Conservation (phyloP, 2,888 invertebrate genomes). For the Agrilus cyanescens region DNA sequence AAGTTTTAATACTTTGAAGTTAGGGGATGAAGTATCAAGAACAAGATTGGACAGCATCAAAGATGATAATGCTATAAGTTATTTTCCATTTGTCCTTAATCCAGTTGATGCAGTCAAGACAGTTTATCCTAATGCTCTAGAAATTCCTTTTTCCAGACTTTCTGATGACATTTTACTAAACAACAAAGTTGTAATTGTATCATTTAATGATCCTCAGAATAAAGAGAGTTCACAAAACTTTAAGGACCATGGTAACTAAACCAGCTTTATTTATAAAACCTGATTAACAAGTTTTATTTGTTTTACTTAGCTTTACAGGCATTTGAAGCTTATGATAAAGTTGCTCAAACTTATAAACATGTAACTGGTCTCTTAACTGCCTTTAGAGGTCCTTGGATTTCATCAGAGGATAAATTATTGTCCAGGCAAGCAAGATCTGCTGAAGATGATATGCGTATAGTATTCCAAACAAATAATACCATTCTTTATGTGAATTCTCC, state of each 20-base stretch:
- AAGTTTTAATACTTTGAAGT: slow-evolving; percentile 36
- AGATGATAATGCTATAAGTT: slow-evolving; percentile 33
- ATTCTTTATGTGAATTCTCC: slow-evolving; percentile 6
- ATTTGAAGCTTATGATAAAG: neutral
- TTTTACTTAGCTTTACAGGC: no score
- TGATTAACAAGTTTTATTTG: no score
- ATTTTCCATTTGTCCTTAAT: slow-evolving; percentile 50
- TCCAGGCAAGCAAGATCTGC: neutral
- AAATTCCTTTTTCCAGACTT: slow-evolving; percentile 16
- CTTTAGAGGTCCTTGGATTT: no score
- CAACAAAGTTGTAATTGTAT: slow-evolving; percentile 42
- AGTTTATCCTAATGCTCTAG: slow-evolving; percentile 29
- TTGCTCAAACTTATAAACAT: neutral
- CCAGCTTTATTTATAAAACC: no score
- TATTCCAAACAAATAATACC: neutral
- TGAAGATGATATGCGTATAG: slow-evolving; percentile 1
- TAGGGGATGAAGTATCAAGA: slow-evolving; percentile 32
- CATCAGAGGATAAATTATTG: no score
- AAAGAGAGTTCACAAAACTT: slow-evolving; percentile 44
- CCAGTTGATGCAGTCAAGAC: slow-evolving; percentile 44
- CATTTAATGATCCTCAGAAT: slow-evolving; percentile 45
- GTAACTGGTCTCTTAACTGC: no score
- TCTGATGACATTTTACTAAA: slow-evolving; percentile 6
- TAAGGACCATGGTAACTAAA: slow-evolving; percentile 43
- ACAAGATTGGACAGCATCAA: slow-evolving; percentile 31